Percentiles rank a stretch among this genome's conserved stretches.
Evolutionary conservation across 2,113 vertebrate species (phyloP).

Genomic region (Chaetorhynchus papuensis): DNA sequence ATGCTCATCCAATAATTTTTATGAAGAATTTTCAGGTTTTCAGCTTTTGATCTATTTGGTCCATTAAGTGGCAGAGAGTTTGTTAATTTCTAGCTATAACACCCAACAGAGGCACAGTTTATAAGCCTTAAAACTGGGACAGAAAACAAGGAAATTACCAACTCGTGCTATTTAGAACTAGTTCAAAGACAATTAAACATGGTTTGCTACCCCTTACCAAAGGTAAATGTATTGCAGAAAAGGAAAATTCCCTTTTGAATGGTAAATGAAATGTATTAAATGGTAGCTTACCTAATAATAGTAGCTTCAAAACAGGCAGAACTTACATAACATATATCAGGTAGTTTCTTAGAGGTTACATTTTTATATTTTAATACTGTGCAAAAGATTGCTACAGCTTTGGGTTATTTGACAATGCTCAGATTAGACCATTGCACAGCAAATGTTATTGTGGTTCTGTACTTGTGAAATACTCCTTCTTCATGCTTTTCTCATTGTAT

Average conservation of each 20-base stretch:
- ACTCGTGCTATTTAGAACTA: not conserved
- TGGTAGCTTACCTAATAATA: not conserved
- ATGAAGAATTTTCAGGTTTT: not conserved
- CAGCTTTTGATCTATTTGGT: not conserved
- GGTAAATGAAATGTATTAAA: not conserved
- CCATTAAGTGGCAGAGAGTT: not conserved
- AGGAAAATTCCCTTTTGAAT: conserved; percentile 3
- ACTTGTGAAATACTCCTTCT: not conserved
- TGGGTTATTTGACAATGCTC: not conserved
- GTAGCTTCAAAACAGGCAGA: not conserved
- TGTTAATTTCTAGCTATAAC: not conserved
- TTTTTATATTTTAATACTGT: not conserved
- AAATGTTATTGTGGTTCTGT: not conserved
- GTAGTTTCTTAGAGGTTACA: not conserved
- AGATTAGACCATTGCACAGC: not conserved
- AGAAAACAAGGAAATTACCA: not conserved
- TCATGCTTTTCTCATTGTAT: not conserved
- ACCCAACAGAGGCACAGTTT: not conserved
- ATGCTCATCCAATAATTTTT: not conserved
- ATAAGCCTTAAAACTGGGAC: not conserved
- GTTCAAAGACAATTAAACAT: not conserved
- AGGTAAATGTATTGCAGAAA: not conserved
- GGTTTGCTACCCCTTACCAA: not conserved
- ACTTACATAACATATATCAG: not conserved
- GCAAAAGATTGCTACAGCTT: conserved; percentile 19